phyloP scores from a whole-genome alignment of 2,797 vertebrate species.

The Pipistrellus pipistrellus region DNA sequence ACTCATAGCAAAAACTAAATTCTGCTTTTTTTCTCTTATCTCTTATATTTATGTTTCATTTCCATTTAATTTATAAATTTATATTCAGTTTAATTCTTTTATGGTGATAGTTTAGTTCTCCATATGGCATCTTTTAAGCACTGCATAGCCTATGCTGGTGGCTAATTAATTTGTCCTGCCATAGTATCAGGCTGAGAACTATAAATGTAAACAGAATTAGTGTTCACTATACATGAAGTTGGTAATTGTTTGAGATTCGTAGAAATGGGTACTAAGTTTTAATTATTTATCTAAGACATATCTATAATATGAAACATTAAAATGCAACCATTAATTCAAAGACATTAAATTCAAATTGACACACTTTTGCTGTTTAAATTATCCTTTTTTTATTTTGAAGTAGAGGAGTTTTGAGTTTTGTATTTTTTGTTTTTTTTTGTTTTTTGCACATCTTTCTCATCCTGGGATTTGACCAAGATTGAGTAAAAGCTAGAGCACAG shows the following conservation, averaged over 20 bases:
- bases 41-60: not conserved
- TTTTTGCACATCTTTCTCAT: slow-evolving; percentile 67
- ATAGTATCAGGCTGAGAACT: slow-evolving; percentile 28
- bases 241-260: slow-evolving; percentile 29
- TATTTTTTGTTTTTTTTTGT: slow-evolving; percentile 65
- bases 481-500: slow-evolving; percentile 69
- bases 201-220: slow-evolving; percentile 39
- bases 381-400: slow-evolving; percentile 65
- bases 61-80: not conserved
- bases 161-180: slow-evolving; percentile 5
- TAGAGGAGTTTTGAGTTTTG: slow-evolving; percentile 48
- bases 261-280: slow-evolving; percentile 52
- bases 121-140: not conserved
- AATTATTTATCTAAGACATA: slow-evolving; percentile 52
- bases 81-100: not conserved
- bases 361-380: slow-evolving; percentile 49
- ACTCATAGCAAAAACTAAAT: not conserved
- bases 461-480: slow-evolving; percentile 69
- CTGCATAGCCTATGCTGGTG: not conserved
- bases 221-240: not conserved
- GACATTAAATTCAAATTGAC: slow-evolving; percentile 4
- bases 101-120: not conserved
- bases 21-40: not conserved
- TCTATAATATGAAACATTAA: slow-evolving; percentile 64
- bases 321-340: slow-evolving; percentile 58